Evolutionary conservation across 2,113 vertebrate species (phyloP).

Genomic region (Bombycilla garrulus): DNA sequence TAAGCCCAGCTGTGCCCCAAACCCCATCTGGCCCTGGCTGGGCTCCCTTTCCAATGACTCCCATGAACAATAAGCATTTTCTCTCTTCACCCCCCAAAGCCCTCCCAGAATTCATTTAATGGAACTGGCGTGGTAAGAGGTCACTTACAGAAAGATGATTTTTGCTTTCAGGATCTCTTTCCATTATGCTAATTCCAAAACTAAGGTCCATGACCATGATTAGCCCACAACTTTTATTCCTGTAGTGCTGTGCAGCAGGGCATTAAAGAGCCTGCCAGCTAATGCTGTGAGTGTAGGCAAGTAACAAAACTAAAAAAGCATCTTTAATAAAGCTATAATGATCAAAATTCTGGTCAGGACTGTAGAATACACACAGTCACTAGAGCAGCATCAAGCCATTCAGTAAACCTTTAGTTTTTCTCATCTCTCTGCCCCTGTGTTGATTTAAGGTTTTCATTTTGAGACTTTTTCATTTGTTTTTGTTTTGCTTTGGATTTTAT

Average conservation of each 20-base stretch:
- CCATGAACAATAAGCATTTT: constrained; percentile 39
- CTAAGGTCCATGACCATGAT: background rate
- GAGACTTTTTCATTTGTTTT: background rate
- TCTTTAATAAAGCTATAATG: background rate
- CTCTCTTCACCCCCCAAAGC: background rate
- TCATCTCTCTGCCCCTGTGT: accelerated
- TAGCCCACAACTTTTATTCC: constrained; percentile 41
- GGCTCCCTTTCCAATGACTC: background rate
- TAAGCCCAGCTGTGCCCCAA: constrained; percentile 32
- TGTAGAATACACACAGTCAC: background rate
- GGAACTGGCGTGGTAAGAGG: constrained; percentile 55
- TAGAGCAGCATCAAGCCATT: background rate
- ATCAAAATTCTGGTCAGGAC: constrained; percentile 24
- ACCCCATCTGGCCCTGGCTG: background rate
- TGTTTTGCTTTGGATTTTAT: background rate
- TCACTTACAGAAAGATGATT: constrained; percentile 62
- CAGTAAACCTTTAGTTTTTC: background rate
- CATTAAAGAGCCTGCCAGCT: background rate
- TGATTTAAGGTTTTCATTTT: background rate
- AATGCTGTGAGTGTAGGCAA: background rate
- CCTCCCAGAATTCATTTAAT: constrained; percentile 51
- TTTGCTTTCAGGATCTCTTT: constrained; percentile 51
- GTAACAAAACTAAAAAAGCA: constrained; percentile 2
- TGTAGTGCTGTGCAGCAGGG: constrained; percentile 4
- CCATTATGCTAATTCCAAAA: constrained; percentile 65